phyloP scores from a whole-genome alignment of 2,113 vertebrate genomes.

The Salvelinus sp. region DNA sequence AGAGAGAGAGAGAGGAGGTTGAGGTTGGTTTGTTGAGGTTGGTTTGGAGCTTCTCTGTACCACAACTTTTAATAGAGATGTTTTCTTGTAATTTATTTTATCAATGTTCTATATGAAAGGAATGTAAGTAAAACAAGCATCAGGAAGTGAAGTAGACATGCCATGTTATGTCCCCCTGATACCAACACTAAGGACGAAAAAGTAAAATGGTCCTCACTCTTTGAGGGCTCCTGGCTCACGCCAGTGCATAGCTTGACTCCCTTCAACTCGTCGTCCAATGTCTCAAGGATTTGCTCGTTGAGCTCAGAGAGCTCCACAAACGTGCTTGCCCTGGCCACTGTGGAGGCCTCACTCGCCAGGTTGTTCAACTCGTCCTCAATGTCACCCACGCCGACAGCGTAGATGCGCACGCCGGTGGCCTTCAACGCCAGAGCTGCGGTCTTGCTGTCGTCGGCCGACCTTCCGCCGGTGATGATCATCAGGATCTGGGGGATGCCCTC shows the following conservation, averaged over 20 bases:
- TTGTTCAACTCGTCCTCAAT: slow-evolving; percentile 79
- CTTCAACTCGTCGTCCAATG: slow-evolving; percentile 80
- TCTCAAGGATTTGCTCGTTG: slow-evolving; percentile 87
- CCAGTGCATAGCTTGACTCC: slow-evolving; percentile 76
- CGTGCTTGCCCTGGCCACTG: slow-evolving; percentile 76
- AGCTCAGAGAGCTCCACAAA: slow-evolving; percentile 83
- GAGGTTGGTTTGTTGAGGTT: background rate
- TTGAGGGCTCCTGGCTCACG: slow-evolving; percentile 47
- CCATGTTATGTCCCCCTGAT: too few species aligned
- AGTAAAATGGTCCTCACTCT: slow-evolving; percentile 63
- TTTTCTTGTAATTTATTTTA: background rate
- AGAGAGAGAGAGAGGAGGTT: background rate
- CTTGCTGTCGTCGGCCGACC: slow-evolving; percentile 80
- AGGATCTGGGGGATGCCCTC: slow-evolving; percentile 87
- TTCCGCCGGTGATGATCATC: slow-evolving; percentile 86
- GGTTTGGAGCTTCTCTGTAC: background rate
- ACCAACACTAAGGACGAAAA: too few species aligned
- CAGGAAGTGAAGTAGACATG: too few species aligned
- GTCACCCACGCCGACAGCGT: slow-evolving; percentile 83
- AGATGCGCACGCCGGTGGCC: slow-evolving; percentile 79
- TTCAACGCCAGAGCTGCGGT: slow-evolving; percentile 79
- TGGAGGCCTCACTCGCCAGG: slow-evolving; percentile 80
- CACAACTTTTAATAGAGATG: background rate
- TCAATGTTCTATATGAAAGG: background rate
- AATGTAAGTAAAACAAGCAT: background rate